Evolutionary conservation across 2,888 invertebrate genomes (phyloP), one percentile per base, ranked within the genome.

Genomic region (Tipula unca): DNA sequence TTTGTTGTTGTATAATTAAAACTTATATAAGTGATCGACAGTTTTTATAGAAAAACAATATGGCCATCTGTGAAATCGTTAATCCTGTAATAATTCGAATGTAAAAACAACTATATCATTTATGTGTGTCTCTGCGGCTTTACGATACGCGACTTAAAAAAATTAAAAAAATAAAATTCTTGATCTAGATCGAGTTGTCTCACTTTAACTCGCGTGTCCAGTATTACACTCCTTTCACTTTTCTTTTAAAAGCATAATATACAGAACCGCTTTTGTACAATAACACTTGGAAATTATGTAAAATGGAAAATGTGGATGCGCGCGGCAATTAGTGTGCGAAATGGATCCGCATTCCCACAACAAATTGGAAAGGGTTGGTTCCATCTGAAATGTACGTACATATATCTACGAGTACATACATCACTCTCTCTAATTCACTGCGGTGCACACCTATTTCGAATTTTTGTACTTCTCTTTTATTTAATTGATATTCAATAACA

Each of bases 121-220:
- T 13, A 13, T 39, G 13, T 8, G 39, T 5, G 39, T 39, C 39
- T 39, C 10, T 13, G 32, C 5, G 2, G n/a, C n/a, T n/a, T 29
- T 17, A 32, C 35, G 32, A n/a, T 83, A 32, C 17, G 69, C 20
- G 69, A 32, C n/a, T 83, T 32, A 83, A n/a, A 83, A 69, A 25
- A 29, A 82, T 14, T 1, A 82, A 8, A 84, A 29, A 32, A 84
- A 84, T 29, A 39, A 84, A 17, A 84, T 84, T 84, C 84, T 84
- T 84, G 84, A 83, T 83, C 83, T 83, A 84, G 84, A 84, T 84
- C 84, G 32, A 36, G 84, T 84, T 84, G 36, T 84, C 36, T 84
- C 84, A 36, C 36, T 84, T 84, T 39, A 39, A 20, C 84, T 36
- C 25, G 84, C 84, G 84, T 84, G 39, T 10, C 39, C 36, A 84